Evolutionary conservation across 2,888 invertebrate species (phyloP), one percentile per base, ranked within the genome.

Genomic region (Xanthia icteritia): DNA sequence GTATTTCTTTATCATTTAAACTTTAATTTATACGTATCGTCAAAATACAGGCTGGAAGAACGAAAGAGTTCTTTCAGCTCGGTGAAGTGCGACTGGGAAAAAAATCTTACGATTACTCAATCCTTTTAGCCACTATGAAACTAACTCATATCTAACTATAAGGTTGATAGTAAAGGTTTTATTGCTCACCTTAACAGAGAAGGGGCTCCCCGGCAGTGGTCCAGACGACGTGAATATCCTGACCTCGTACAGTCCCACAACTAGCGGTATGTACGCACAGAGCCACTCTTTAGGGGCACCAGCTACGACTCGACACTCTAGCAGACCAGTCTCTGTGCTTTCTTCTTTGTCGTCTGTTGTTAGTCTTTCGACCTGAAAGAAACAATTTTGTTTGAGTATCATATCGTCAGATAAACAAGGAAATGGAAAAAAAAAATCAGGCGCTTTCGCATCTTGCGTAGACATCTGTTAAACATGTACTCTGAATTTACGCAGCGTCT

Each of bases 181-280:
- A 48, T 65, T 23, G 36, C 92, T 92, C 83, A 96, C 97, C 92
- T 97, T 97, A 6, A 99, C 98, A 88, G 98, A 98, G 97, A 98
- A 99, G 0, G 99, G 99, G 73, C 98, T 98, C 1, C 98, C 98
- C 61, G 98, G 97, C 86, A 98, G 91, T 54, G 97, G 97, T 61
- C 97, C 97, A 66, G 96, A 94, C 0, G 97, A 92, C 48, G 97
- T 97, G 88, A 98, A 98, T 85, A 99, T 98, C 82, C 98, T 97
- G 54, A 99, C 98, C 93, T 99, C 99, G 92, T 99, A 99, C 61
- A 98, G 97, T 1, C 99, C 99, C n/a, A 99, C 98, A 90, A 99
- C 98, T 0, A 98, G 97, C 0, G 99, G 99, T 2, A 98, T 98
- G 94, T 99, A 99, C 0, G 98, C 98, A 68, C 99, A 98, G 82